Evolutionary conservation across 2,797 vertebrate genomes (phyloP).

Genomic region (Rhynchotus rufescens): DNA sequence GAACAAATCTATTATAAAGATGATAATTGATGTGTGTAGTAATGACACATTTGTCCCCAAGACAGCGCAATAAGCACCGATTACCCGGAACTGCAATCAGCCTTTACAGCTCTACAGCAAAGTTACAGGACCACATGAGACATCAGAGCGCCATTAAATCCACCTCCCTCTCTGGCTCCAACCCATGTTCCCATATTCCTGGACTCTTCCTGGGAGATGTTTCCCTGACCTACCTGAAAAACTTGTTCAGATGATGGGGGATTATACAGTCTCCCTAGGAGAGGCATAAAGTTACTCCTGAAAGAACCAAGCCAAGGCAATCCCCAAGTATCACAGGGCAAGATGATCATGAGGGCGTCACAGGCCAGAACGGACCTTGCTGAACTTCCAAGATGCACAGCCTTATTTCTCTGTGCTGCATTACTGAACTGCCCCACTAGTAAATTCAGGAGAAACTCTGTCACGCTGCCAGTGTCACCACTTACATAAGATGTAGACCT

Average conservation of each 20-base stretch:
- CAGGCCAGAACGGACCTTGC: not conserved
- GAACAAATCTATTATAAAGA: constrained; percentile 16
- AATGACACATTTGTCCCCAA: not conserved
- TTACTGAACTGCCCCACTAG: not conserved
- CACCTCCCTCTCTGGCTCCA: not conserved
- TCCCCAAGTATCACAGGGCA: not conserved
- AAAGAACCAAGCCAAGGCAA: not conserved
- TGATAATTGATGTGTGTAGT: not conserved
- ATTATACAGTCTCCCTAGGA: not conserved
- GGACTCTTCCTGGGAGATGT: not conserved
- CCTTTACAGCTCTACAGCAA: constrained; percentile 15
- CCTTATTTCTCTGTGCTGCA: not conserved
- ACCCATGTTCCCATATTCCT: not conserved
- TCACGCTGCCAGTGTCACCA: not conserved
- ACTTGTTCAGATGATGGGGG: not conserved
- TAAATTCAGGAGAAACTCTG: not conserved
- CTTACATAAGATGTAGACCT: accelerated
- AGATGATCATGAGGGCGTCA: not conserved
- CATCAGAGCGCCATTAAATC: constrained; percentile 18
- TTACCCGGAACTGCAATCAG: not conserved
- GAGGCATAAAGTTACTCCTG: not conserved
- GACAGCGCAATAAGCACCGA: not conserved
- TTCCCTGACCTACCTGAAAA: not conserved
- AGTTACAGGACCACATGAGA: not conserved
- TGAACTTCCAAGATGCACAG: not conserved